phyloP scores from a whole-genome alignment of 2,113 vertebrate species.

The Pterocles burchelli region DNA sequence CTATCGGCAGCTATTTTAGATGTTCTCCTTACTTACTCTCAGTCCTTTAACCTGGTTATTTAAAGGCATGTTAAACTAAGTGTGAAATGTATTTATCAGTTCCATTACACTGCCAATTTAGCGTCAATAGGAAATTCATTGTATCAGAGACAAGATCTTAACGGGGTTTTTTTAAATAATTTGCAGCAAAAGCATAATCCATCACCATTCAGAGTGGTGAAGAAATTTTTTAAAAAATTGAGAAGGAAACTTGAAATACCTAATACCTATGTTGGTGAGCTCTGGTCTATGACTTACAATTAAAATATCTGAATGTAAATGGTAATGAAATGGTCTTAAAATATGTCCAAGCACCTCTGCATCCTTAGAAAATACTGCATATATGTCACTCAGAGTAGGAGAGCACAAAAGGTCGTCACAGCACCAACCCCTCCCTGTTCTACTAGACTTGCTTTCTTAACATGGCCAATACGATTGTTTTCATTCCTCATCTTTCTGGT shows the following conservation, averaged over 20 bases:
- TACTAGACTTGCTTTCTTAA: not conserved
- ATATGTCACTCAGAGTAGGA: not conserved
- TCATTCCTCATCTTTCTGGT: not conserved
- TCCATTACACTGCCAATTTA: not conserved
- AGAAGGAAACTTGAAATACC: not conserved
- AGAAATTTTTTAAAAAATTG: not conserved
- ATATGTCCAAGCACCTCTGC: not conserved
- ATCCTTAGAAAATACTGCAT: not conserved
- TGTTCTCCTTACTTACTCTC: not conserved
- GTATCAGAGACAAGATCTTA: not conserved
- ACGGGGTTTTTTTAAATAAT: not conserved
- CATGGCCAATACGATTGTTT: not conserved
- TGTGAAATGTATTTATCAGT: conserved; percentile 23
- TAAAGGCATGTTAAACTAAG: conserved; percentile 11
- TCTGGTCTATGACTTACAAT: not conserved
- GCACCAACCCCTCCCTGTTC: not conserved
- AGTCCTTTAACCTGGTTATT: not conserved
- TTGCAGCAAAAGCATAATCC: not conserved
- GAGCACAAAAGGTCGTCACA: not conserved
- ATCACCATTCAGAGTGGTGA: not conserved
- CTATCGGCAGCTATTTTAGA: not conserved
- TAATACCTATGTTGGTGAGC: not conserved
- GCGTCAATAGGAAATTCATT: conserved; percentile 14
- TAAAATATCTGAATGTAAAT: not conserved
- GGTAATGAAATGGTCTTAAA: not conserved